These are phyloP conservation scores for Aythya baeri DNA, from an alignment of 2,113 vertebrate species.

Conservation along the genomic window DNA sequence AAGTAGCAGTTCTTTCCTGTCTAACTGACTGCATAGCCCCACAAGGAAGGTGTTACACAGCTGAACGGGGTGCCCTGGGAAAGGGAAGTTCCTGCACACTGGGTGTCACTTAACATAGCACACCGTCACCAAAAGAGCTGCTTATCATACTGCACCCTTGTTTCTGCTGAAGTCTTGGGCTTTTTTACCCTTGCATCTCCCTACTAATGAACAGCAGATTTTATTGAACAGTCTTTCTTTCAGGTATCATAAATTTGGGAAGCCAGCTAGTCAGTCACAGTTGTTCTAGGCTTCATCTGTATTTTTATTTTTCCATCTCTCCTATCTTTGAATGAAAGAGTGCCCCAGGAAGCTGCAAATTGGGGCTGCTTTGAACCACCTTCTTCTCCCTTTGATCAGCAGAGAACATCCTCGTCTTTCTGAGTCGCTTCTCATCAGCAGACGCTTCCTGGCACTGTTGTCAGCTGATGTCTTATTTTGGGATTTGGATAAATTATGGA, in stretches of 20 bases:
- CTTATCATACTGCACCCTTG: background rate
- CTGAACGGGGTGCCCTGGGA: background rate
- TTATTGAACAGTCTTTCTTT: background rate
- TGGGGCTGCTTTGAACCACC: background rate
- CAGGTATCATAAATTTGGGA: background rate
- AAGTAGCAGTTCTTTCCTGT: background rate
- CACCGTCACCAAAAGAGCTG: background rate
- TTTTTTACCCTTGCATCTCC: background rate
- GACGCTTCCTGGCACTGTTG: background rate
- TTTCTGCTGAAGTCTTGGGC: background rate
- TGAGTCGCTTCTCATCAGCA: background rate
- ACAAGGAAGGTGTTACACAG: fast-evolving
- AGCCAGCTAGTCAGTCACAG: background rate
- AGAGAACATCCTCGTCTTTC: background rate
- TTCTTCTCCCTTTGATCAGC: background rate
- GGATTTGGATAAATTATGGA: fast-evolving
- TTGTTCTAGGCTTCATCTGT: background rate
- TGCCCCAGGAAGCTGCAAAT: background rate
- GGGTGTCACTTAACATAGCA: background rate
- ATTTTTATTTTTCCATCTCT: background rate
- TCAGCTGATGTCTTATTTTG: background rate
- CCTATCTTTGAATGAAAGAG: background rate
- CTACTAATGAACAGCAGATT: background rate
- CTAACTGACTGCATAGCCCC: background rate
- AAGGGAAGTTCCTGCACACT: background rate